Conservation (phyloP, 2,113 vertebrate genomes). For the Scolopax mira region DNA sequence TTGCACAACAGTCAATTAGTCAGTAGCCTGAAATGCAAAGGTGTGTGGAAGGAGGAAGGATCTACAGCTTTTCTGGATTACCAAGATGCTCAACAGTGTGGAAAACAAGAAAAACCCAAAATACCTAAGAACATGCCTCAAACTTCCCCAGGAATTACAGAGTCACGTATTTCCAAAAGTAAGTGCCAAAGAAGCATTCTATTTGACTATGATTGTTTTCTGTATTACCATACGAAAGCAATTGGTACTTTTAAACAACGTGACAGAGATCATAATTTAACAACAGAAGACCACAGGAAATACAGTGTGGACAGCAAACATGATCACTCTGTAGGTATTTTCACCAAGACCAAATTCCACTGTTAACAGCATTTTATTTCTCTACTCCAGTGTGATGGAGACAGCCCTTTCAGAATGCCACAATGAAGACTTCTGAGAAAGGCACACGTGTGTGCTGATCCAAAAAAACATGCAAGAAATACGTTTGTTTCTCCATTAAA, state of each 20-base stretch:
- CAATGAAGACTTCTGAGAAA: not conserved
- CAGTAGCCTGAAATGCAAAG: not conserved
- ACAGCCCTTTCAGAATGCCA: not conserved
- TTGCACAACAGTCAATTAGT: not conserved
- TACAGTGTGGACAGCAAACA: not conserved
- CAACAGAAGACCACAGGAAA: not conserved
- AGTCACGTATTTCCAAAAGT: not conserved
- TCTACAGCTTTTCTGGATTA: not conserved
- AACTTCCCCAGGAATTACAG: not conserved
- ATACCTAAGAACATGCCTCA: not conserved
- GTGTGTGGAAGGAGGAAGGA: not conserved
- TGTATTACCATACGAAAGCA: not conserved
- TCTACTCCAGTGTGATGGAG: not conserved
- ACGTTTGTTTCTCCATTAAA: not conserved
- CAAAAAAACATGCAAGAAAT: not conserved
- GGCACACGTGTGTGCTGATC: not conserved
- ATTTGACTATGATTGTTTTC: not conserved
- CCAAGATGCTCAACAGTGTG: not conserved
- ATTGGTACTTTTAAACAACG: not conserved
- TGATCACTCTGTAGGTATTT: not conserved
- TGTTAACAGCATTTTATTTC: not conserved
- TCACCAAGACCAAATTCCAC: not conserved
- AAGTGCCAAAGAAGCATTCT: not conserved
- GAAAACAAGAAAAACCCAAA: not conserved
- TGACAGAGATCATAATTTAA: not conserved